Base-by-base conservation (phyloP, 2,797 vertebrate genomes). In the Crax fasciolata region DNA sequence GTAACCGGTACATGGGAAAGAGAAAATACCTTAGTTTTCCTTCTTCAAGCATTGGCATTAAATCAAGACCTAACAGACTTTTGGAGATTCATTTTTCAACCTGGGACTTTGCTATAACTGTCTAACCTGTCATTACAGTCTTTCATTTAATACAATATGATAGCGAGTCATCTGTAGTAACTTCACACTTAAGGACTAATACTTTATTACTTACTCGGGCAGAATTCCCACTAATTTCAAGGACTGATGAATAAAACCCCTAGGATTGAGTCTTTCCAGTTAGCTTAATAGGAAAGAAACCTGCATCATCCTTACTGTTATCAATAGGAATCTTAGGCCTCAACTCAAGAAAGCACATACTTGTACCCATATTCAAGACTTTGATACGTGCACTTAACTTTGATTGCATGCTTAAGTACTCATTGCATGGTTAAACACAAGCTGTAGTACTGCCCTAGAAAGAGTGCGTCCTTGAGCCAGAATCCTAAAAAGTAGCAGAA, bases 241-340 rank as follows among this genome's bases (percentile, higher is more conserved):
- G 23, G 61, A 49, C 32, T 61, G 75, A 80, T 87, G 28, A 90
- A 72, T 1, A 80, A 11, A 84, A 81, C 14, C 38, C 52, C 6
- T 15, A 90, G n/a, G 63, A 93, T 87, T 75, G 14, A 85, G 16
- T 44, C 46, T 58, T 93, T n/a, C 66, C 51, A 27, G 48, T 52
- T 32, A 17, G 21, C 57, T 74, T 62, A 86, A 59, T 66, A 75
- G 19, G 32, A 82, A 68, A 78, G 74, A 83, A 46, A 75, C n/a
- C 49, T 68, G 24, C 65, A 81, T 85, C n/a, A 24, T 79, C 61
- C 78, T 71, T 71, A 74, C 27, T n/a, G 39, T 30, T 76, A 32
- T 44, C 75, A 91, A 6, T 78, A 94, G 91, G 79, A 55, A 81
- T 58, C 66, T 95, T 91, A 91, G 72, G 10, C 16, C 43, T 83